Conservation (phyloP, 1,140 invertebrate genomes). For the Hypsibius dujardini region DNA sequence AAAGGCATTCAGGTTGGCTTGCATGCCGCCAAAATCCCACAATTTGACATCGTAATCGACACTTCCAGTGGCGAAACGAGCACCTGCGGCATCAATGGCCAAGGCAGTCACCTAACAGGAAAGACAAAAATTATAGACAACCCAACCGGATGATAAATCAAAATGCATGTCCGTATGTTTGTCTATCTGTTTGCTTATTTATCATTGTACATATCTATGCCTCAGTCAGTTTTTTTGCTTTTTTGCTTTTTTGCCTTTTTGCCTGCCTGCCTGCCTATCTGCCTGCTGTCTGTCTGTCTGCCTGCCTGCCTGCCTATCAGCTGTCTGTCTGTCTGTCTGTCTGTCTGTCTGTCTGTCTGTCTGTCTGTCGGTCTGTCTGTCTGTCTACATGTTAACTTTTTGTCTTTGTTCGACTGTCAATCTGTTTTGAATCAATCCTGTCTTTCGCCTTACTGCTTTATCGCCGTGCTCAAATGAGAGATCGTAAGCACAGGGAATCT, state of each 20-base stretch:
- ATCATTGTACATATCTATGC: background rate
- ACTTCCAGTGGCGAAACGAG: slow-evolving; percentile 66
- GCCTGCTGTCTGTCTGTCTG: too few species aligned
- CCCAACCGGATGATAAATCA: background rate
- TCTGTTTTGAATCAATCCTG: slow-evolving; percentile 11
- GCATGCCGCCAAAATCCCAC: slow-evolving; percentile 98
- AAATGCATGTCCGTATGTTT: background rate
- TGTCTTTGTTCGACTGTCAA: background rate
- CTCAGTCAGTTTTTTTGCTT: background rate
- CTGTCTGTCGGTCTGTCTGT: too few species aligned
- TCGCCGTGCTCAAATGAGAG: slow-evolving; percentile 63
- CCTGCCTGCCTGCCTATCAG: too few species aligned
- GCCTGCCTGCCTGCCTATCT: too few species aligned
- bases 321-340: too few species aligned
- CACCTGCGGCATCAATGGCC: slow-evolving; percentile 74
- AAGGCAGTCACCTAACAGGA: slow-evolving; percentile 46
- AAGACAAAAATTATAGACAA: background rate
- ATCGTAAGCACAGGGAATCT: slow-evolving; percentile 60
- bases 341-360: too few species aligned
- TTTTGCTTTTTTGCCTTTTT: too few species aligned
- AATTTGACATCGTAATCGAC: slow-evolving; percentile 87
- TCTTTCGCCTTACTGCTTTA: slow-evolving; percentile 46
- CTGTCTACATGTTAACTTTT: background rate
- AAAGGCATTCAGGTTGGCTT: slow-evolving; percentile 68
- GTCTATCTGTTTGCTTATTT: background rate